A percentile compares a stretch with the other conserved stretches of the same genome.
Conservation (phyloP, 2,113 vertebrate species). For the Corythornis cristatus region DNA sequence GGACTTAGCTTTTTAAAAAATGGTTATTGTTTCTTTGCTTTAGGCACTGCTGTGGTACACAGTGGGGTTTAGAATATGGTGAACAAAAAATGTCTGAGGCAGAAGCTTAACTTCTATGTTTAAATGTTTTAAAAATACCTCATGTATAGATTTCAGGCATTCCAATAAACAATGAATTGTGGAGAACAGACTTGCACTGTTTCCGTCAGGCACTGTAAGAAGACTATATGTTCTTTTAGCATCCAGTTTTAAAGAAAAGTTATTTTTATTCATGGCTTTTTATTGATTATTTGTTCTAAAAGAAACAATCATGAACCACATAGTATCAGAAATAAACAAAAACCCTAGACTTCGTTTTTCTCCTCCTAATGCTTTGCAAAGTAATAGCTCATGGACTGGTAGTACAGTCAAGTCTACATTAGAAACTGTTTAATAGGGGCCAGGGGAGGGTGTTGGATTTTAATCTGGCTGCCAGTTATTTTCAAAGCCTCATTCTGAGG, state of each 20-base stretch:
- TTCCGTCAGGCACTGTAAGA: constrained; percentile 51
- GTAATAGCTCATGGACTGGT: background rate
- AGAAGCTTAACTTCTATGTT: constrained; percentile 50
- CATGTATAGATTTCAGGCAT: constrained; percentile 63
- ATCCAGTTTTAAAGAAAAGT: constrained; percentile 71
- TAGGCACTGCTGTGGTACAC: background rate
- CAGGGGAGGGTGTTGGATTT: background rate
- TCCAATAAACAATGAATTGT: constrained; percentile 66
- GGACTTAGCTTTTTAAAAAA: background rate
- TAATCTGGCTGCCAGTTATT: background rate
- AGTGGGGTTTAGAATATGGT: constrained; percentile 2
- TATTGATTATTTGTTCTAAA: constrained; percentile 77
- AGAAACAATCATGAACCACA: constrained; percentile 72
- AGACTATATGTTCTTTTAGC: constrained; percentile 69
- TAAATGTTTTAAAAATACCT: constrained; percentile 68
- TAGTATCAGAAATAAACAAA: constrained; percentile 63
- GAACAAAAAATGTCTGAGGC: constrained; percentile 23
- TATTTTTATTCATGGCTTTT: constrained; percentile 74
- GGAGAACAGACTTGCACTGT: constrained; percentile 53
- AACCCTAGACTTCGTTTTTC: constrained; percentile 17
- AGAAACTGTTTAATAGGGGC: background rate
- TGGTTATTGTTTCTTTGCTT: background rate
- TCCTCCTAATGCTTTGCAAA: constrained; percentile 30
- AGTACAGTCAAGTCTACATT: background rate
- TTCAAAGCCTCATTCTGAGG: background rate